Base-by-base conservation (phyloP, 1,140 invertebrate genomes). In the Drepana arcuata region DNA sequence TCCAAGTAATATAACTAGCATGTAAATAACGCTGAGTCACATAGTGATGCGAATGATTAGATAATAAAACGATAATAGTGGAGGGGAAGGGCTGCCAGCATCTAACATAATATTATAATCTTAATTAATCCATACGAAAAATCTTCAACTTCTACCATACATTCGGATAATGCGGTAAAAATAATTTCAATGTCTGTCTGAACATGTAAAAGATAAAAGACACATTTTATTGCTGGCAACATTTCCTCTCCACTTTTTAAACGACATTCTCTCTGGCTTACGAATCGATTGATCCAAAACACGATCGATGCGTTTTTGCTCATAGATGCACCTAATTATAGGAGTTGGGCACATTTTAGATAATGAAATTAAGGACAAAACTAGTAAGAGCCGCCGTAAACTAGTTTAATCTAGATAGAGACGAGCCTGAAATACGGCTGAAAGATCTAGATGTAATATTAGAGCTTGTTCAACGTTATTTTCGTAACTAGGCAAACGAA, bases 251-350 rank as follows among this genome's bases (percentile, higher is more conserved):
- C n/a, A n/a, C n/a, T n/a, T n/a, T n/a, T n/a, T n/a, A n/a, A n/a
- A n/a, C n/a, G n/a, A n/a, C n/a, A n/a, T 21, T 41, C 42, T 16
- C 27, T 42, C 32, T 39, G 32, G 41, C 48, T 34, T 33, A 21
- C 34, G 37, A 37, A 46, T 48, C 18, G 38, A 44, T 57, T 55
- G 65, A 69, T 73, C 71, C 64, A 69, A 63, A 49, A 51, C 9
- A n/a, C 10, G 4, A 26, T 54, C 50, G 67, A 69, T n/a, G n/a
- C 69, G 59, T 64, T 65, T 24, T 72, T 74, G 69, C 73, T 79
- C 74, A 75, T 77, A 77, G 72, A 26, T 59, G 71, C 74, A 79
- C 71, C 51, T 55, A 45, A 48, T 48, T 33, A 55, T 72, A 71
- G 64, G 65, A 29, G 53, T 69, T 54, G 37, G 55, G 63, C 73